These are phyloP conservation scores for Diadromus collaris DNA, from an alignment of 2,888 invertebrate species.

Conservation along the genomic window DNA sequence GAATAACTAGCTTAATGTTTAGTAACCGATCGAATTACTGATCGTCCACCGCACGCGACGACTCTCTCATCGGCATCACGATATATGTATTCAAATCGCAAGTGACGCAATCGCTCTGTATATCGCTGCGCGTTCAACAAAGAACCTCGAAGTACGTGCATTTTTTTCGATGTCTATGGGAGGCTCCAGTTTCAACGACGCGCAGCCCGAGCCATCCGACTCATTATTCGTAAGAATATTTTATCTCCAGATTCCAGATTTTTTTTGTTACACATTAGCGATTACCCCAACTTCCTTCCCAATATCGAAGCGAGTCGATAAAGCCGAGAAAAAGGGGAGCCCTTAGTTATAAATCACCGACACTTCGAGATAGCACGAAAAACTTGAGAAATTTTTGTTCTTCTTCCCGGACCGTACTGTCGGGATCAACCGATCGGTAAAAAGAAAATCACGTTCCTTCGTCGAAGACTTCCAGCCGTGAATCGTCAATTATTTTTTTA, in stretches of 20 bases:
- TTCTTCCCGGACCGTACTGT: background rate
- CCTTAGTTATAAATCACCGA: slow-evolving; percentile 26
- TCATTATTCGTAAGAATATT: slow-evolving; percentile 12
- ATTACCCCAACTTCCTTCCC: slow-evolving; percentile 6
- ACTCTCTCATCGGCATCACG: background rate
- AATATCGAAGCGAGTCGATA: slow-evolving; percentile 19
- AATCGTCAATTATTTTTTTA: background rate
- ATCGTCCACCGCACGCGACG: slow-evolving; percentile 36
- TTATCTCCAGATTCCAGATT: slow-evolving; percentile 22
- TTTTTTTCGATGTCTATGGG: background rate
- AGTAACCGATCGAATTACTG: slow-evolving; percentile 37
- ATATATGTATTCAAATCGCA: background rate
- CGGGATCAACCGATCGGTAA: background rate
- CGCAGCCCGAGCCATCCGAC: background rate
- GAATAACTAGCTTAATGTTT: slow-evolving; percentile 33
- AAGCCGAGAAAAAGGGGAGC: slow-evolving; percentile 9
- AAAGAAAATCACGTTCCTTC: background rate
- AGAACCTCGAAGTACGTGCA: background rate
- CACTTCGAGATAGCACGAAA: slow-evolving; percentile 13
- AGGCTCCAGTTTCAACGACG: background rate
- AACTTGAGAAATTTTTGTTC: background rate
- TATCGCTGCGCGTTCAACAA: slow-evolving; percentile 5
- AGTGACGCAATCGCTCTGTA: slow-evolving; percentile 3
- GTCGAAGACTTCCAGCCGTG: background rate
- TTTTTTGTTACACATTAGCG: slow-evolving; percentile 8